Base-by-base conservation (phyloP, 2,797 vertebrate species). In the Poecilia gillii region DNA sequence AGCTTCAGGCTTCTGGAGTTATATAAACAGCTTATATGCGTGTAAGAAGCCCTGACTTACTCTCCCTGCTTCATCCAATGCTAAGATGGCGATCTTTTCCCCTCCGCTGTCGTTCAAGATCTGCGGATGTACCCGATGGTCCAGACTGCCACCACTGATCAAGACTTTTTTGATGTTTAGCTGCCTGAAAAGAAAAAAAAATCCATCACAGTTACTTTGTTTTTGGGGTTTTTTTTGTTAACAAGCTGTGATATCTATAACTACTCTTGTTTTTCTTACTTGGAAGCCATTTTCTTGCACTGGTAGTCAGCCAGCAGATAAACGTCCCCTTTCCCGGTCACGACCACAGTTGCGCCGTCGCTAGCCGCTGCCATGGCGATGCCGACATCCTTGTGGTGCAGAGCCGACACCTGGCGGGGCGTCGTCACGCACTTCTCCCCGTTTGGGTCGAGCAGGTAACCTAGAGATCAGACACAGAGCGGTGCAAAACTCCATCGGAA, bases 221-320 rank as follows among this genome's bases (percentile, higher is more conserved):
- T 51, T 23, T 23, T 20, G 33, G 33, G 33, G 33, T 3, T 39
- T 39, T 8, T 39, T 39, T 39, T 43, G 9, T 43, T 55, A 3
- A 14, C 55, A 57, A 57, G 55, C 11, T 8, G 33, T 20, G 62
- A 36, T 64, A 2, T 64, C 14, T 16, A 9, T 0, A 36, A 16
- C 14, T 20, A 25, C 25, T 53, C 25, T 6, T 23, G n/a, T 4
- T 18, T 43, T 2, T 41, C 25, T 91, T 92, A 99, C 98, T 97
- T 99, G 47, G 98, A 98, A 84, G 97, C 97, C 88, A 99, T 94
- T 95, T 99, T 99, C 91, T 99, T 99, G 96, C 98, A 99, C 89
- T 99, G 98, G 93, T 98, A 99, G 81, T 98, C 97, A 59, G 96
- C 91, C 85, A 99, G 95, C 84, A 99, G 95, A 94, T 99, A 99